These are phyloP conservation scores for Meda fulgida DNA, from an alignment of 2,797 vertebrate genomes.

Conservation along the genomic window DNA sequence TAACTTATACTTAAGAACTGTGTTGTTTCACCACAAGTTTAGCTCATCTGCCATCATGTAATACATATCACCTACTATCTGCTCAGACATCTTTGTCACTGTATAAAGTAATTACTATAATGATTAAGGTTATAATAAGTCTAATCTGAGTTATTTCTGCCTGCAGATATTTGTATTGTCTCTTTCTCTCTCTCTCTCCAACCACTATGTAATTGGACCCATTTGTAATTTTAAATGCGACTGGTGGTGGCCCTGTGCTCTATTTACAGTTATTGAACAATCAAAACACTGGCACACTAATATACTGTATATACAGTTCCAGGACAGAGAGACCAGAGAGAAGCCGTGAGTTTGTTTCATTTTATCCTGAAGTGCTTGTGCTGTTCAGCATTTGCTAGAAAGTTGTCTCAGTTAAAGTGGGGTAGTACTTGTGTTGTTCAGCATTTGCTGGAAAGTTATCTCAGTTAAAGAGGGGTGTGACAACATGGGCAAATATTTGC, in stretches of 20 bases:
- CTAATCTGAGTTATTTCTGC: not conserved
- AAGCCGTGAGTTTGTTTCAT: not conserved
- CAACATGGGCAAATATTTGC: conserved; percentile 44
- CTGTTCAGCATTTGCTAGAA: not conserved
- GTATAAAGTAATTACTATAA: not conserved
- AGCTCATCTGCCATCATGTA: not conserved
- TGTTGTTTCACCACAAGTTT: not conserved
- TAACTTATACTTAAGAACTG: not conserved
- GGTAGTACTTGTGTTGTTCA: not conserved
- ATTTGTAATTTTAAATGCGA: conserved; percentile 58
- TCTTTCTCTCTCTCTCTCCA: not conserved
- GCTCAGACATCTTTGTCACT: not conserved
- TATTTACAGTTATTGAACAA: conserved; percentile 45
- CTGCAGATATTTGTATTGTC: not conserved
- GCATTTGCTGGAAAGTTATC: not conserved
- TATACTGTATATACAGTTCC: not conserved
- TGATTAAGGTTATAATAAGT: not conserved
- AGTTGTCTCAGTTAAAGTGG: not conserved
- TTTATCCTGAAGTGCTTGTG: not conserved
- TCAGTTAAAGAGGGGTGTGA: conserved; percentile 41
- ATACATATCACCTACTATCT: not conserved
- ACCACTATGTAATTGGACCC: conserved; percentile 55
- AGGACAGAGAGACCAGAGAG: not conserved
- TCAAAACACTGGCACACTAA: not conserved
- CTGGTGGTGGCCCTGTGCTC: conserved; percentile 43